Evolutionary conservation across 1,140 invertebrate species (phyloP).

Genomic region (Adoxophyes honmai): DNA sequence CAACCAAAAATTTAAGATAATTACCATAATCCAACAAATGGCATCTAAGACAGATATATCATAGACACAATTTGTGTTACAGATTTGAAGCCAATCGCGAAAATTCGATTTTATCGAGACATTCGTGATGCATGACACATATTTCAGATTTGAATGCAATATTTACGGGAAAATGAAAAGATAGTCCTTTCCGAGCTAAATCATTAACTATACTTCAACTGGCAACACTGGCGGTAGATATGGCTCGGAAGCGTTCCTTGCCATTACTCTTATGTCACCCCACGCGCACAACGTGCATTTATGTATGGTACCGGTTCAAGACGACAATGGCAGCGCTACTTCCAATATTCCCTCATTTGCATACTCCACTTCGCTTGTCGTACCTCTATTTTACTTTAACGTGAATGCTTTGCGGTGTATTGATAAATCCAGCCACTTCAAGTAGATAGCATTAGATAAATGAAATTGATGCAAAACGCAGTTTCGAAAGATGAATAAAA

Average conservation of each 20-base stretch:
- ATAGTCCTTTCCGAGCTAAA: too few relatives aligned
- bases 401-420: slow-evolving; percentile 33
- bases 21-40: too few relatives aligned
- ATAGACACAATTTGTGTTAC: too few relatives aligned
- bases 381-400: slow-evolving; percentile 32
- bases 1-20: too few relatives aligned
- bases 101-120: too few relatives aligned
- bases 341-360: slow-evolving; percentile 61
- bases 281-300: slow-evolving; percentile 6
- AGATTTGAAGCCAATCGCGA: too few relatives aligned
- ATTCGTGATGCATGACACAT: too few relatives aligned
- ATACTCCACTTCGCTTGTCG: slow-evolving; percentile 48
- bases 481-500: too few relatives aligned
- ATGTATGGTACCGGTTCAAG: slow-evolving; percentile 24
- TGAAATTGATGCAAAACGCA: background rate
- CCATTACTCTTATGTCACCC: slow-evolving; percentile 18
- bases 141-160: too few relatives aligned
- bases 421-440: slow-evolving; percentile 8
- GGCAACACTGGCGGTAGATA: slow-evolving; percentile 15
- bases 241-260: slow-evolving; percentile 17
- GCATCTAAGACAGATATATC: too few relatives aligned
- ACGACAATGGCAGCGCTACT: slow-evolving; percentile 46
- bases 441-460: background rate
- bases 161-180: too few relatives aligned
- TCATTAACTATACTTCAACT: too few relatives aligned